A percentile compares a stretch with the other conserved stretches of the same genome.
Conservation (phyloP, 2,797 vertebrate genomes). For the Zenarchopterus dispar region DNA sequence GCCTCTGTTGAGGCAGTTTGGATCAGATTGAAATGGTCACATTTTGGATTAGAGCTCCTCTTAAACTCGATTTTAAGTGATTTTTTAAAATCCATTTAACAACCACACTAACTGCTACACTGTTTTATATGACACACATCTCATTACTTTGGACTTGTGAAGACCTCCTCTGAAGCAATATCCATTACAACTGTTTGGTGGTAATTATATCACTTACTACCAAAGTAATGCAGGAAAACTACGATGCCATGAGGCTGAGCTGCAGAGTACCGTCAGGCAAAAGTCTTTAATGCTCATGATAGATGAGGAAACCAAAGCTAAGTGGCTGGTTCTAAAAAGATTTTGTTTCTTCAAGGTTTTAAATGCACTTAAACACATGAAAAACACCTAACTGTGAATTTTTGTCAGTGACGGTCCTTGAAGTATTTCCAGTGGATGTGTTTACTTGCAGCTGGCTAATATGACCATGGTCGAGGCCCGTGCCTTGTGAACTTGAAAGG, state of each 20-base stretch:
- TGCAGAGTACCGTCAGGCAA: slow-evolving; percentile 4
- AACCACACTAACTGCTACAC: background rate
- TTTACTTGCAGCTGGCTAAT: background rate
- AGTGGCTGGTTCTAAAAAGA: background rate
- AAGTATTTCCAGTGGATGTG: slow-evolving; percentile 10
- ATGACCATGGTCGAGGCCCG: background rate
- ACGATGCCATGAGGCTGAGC: slow-evolving; percentile 1
- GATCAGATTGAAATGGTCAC: no score
- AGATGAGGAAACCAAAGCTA: slow-evolving; percentile 33
- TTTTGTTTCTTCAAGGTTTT: background rate
- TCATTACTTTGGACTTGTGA: slow-evolving; percentile 2
- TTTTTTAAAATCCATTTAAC: no score
- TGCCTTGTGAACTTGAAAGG: background rate
- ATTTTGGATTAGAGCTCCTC: no score
- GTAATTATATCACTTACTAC: background rate
- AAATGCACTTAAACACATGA: slow-evolving; percentile 10
- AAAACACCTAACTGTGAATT: slow-evolving; percentile 6
- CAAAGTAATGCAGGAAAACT: slow-evolving; percentile 2
- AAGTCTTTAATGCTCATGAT: background rate
- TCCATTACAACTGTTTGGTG: background rate
- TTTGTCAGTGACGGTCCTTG: background rate
- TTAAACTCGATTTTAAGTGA: no score
- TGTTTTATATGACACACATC: background rate
- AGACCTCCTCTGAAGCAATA: slow-evolving; percentile 16
- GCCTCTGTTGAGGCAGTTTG: no score